These are phyloP conservation scores for Cephalopholis sonnerati DNA, from an alignment of 2,113 vertebrate species.

Conservation along the genomic window DNA sequence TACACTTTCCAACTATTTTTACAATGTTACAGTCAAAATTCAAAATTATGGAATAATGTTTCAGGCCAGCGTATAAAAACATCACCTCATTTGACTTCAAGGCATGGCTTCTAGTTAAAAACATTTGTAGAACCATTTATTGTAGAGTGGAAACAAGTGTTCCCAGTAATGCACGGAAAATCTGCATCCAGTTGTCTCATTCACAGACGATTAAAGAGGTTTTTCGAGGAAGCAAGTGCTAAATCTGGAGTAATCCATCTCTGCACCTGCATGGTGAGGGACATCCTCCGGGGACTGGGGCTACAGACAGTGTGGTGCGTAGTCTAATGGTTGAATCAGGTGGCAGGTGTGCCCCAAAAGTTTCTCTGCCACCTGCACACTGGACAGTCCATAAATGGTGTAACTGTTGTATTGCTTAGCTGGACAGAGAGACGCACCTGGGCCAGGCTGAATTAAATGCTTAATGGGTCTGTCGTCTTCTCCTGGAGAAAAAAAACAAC, in stretches of 20 bases:
- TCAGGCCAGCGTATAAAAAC: conserved; percentile 3
- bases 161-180: conserved; percentile 41
- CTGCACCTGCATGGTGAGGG: conserved; percentile 76
- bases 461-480: conserved; percentile 67
- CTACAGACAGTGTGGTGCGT: conserved; percentile 62
- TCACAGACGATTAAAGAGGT: conserved; percentile 52
- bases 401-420: conserved; percentile 73
- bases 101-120: conserved; percentile 11
- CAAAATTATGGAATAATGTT: conserved; percentile 21
- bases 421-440: conserved; percentile 73
- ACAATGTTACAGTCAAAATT: conserved; percentile 8
- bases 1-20: conserved; percentile 19
- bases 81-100: conserved; percentile 35
- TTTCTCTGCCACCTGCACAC: conserved; percentile 71
- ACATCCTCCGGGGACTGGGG: conserved; percentile 64
- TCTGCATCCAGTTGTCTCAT: conserved; percentile 40
- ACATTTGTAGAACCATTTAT: conserved; percentile 18
- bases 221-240: conserved; percentile 46
- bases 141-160: conserved; percentile 5
- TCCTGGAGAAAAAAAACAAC: conserved; percentile 4
- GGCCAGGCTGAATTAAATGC: conserved; percentile 63
- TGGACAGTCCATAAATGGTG: conserved; percentile 72
- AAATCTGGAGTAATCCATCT: conserved; percentile 70
- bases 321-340: conserved; percentile 78
- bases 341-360: conserved; percentile 84